phyloP scores from a whole-genome alignment of 2,888 invertebrate genomes.

The Mellilla xanthometata region DNA sequence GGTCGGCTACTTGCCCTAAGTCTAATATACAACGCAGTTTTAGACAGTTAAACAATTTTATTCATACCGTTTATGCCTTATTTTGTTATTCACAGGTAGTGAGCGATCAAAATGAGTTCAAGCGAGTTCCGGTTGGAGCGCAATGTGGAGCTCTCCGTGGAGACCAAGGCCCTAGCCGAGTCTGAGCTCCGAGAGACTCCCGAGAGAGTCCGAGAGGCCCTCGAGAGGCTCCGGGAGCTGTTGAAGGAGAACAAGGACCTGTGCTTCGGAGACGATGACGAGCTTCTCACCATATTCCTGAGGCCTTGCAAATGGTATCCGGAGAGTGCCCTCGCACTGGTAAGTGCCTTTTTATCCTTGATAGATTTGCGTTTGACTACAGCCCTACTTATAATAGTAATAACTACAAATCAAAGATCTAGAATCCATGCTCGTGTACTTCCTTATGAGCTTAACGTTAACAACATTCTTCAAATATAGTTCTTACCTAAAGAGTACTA shows the following conservation, averaged over 20 bases:
- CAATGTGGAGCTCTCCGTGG: slow-evolving; percentile 81
- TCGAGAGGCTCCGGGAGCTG: slow-evolving; percentile 84
- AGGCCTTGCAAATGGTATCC: slow-evolving; percentile 93
- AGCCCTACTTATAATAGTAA: too few species aligned
- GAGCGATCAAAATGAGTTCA: slow-evolving; percentile 55
- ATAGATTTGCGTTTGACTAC: neutral
- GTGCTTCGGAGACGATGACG: slow-evolving; percentile 88
- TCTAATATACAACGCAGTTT: too few species aligned
- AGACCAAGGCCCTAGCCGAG: slow-evolving; percentile 82
- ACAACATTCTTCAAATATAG: too few species aligned
- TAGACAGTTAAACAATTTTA: too few species aligned
- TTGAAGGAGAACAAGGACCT: slow-evolving; percentile 87
- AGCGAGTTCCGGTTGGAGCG: slow-evolving; percentile 83
- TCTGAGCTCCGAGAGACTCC: slow-evolving; percentile 88
- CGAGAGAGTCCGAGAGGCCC: slow-evolving; percentile 83
- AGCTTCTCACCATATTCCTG: slow-evolving; percentile 89
- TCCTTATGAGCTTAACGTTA: too few species aligned
- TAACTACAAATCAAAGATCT: too few species aligned
- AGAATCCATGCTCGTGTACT: too few species aligned
- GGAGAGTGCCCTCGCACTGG: slow-evolving; percentile 89
- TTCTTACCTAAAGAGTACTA: too few species aligned
- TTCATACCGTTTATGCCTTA: too few species aligned
- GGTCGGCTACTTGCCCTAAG: too few species aligned
- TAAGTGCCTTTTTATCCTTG: slow-evolving; percentile 61
- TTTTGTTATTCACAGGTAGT: slow-evolving; percentile 39